Evolutionary conservation across 2,113 vertebrate species (phyloP).

Genomic region (Phycodurus eques): DNA sequence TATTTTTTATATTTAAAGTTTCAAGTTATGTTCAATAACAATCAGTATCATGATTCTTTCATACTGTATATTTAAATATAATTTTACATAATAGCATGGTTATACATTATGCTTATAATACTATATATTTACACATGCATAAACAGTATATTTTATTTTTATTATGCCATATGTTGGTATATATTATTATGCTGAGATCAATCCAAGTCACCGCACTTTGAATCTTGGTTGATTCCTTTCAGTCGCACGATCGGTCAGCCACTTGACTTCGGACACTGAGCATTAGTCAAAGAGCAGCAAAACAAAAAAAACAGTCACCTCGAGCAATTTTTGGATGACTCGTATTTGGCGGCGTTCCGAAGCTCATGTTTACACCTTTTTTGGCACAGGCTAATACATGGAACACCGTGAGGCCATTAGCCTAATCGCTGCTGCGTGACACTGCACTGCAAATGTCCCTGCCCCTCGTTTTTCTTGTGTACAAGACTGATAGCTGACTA

Average conservation of each 20-base stretch:
- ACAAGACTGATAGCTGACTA: conserved; percentile 37
- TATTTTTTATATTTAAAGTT: not conserved
- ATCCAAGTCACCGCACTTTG: not conserved
- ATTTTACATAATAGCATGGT: not conserved
- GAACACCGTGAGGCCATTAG: conserved; percentile 43
- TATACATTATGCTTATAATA: not conserved
- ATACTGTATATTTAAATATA: no score
- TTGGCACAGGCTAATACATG: conserved; percentile 18
- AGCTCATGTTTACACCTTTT: conserved; percentile 21
- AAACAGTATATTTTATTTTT: not conserved
- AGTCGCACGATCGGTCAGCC: not conserved
- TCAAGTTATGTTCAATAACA: no score
- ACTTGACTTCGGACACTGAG: not conserved
- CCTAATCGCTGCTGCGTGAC: conserved; percentile 22
- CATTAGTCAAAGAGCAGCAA: not conserved
- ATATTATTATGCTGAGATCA: not conserved
- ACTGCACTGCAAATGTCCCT: conserved; percentile 22
- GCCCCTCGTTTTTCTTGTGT: conserved; percentile 25
- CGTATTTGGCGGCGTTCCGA: conserved; percentile 11
- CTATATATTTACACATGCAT: not conserved
- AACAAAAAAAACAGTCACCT: conserved; percentile 11
- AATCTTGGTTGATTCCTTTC: not conserved
- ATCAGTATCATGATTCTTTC: not conserved
- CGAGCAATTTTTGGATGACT: not conserved
- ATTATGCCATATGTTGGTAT: no score